A percentile compares a stretch with the other conserved stretches of the same genome.
Evolutionary conservation across 2,797 vertebrate genomes (phyloP).

Genomic region (Propithecus deckenii): DNA sequence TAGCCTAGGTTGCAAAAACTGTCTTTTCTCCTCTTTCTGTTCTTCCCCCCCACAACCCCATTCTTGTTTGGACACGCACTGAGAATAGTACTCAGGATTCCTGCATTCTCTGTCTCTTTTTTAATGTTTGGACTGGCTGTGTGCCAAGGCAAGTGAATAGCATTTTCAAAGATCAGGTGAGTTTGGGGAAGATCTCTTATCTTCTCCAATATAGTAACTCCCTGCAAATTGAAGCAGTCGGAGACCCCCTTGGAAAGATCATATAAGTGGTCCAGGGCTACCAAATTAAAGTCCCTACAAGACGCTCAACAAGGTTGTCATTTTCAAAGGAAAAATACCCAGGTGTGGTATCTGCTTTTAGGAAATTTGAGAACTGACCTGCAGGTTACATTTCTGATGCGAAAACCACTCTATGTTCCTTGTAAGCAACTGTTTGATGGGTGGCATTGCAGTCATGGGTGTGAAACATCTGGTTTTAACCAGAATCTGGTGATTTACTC

Average conservation of each 20-base stretch:
- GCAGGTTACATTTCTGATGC: slow-evolving; percentile 21
- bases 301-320: neutral
- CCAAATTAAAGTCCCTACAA: slow-evolving; percentile 33
- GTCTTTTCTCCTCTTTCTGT: slow-evolving; percentile 32
- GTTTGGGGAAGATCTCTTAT: slow-evolving; percentile 56
- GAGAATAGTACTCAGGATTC: slow-evolving; percentile 53
- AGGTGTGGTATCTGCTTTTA: slow-evolving; percentile 13
- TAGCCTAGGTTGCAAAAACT: neutral
- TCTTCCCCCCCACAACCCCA: neutral
- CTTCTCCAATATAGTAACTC: slow-evolving; percentile 54
- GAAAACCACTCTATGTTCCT: slow-evolving; percentile 16
- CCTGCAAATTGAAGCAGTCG: slow-evolving; percentile 35
- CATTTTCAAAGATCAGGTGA: slow-evolving; percentile 72
- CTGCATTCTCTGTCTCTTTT: slow-evolving; percentile 45
- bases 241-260: slow-evolving; percentile 33
- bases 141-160: slow-evolving; percentile 40
- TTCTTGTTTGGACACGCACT: slow-evolving; percentile 63
- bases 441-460: neutral
- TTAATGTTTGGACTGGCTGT: slow-evolving; percentile 60
- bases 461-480: slow-evolving; percentile 59
- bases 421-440: slow-evolving; percentile 28
- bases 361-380: slow-evolving; percentile 44
- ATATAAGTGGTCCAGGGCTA: neutral
- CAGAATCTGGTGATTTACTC: slow-evolving; percentile 57
- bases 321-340: slow-evolving; percentile 34